These are phyloP conservation scores for Ophion costatus DNA, from an alignment of 2,888 invertebrate species.

Conservation along the genomic window DNA sequence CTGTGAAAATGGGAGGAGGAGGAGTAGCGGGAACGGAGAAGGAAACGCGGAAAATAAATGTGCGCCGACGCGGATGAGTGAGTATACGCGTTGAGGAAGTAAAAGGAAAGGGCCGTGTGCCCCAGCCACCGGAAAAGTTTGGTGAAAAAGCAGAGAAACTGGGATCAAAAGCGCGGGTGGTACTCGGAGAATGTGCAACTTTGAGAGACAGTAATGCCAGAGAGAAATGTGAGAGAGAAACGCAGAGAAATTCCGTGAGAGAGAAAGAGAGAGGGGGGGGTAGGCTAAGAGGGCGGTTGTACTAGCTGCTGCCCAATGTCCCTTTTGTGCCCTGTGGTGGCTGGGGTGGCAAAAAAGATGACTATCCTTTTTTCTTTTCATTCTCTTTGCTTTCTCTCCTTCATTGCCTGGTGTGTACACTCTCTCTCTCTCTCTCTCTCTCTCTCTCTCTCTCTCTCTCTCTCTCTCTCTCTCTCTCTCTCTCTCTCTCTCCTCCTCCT, in stretches of 20 bases:
- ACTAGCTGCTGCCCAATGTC: conserved; percentile 18
- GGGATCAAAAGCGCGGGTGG: conserved; percentile 23
- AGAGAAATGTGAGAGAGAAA: background rate
- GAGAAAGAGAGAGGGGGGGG: background rate
- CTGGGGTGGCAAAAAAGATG: conserved; percentile 53
- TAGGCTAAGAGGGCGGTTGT: conserved; percentile 1
- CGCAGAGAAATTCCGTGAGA: background rate
- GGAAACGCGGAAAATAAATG: conserved; percentile 33
- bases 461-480: background rate
- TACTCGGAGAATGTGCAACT: conserved; percentile 51
- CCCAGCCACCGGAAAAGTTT: conserved; percentile 33
- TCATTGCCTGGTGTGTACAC: background rate
- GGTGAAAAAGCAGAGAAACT: conserved; percentile 43
- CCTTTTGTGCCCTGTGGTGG: conserved; percentile 30
- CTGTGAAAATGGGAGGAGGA: conserved; percentile 27
- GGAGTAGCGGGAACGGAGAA: conserved; percentile 13
- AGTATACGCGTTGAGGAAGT: conserved; percentile 57
- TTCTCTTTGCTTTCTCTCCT: conserved; percentile 11
- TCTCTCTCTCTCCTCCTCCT: background rate
- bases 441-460: background rate
- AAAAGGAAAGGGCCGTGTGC: conserved; percentile 18
- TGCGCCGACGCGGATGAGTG: conserved; percentile 61
- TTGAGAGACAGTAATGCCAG: conserved; percentile 44
- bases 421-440: background rate
- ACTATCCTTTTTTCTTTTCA: conserved; percentile 49